These are phyloP conservation scores for Elaeidobius kamerunicus DNA, from an alignment of 2,888 invertebrate species.

Conservation along the genomic window DNA sequence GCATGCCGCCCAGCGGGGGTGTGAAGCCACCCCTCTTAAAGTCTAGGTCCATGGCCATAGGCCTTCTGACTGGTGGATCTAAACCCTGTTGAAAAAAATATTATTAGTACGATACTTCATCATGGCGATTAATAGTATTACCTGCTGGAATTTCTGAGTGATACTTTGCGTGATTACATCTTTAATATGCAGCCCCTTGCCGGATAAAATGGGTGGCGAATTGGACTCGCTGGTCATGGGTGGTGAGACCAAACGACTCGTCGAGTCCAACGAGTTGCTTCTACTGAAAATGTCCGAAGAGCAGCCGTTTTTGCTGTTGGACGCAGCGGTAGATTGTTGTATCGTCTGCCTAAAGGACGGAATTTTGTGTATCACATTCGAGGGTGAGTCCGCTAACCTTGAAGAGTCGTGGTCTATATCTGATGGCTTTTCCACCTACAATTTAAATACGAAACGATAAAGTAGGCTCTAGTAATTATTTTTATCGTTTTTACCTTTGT, in stretches of 20 bases:
- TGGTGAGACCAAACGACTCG: slow-evolving; percentile 50
- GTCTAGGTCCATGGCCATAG: slow-evolving; percentile 51
- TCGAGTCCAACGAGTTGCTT: slow-evolving; percentile 40
- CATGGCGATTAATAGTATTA: too few species aligned
- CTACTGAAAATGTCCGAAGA: slow-evolving; percentile 43
- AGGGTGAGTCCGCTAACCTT: slow-evolving; percentile 60
- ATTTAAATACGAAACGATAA: too few species aligned
- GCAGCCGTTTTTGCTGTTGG: slow-evolving; percentile 53
- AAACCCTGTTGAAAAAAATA: slow-evolving; percentile 58
- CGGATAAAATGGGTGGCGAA: slow-evolving; percentile 55
- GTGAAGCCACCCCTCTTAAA: slow-evolving; percentile 56
- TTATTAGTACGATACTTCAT: too few species aligned
- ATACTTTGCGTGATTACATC: slow-evolving; percentile 92
- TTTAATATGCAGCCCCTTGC: slow-evolving; percentile 61
- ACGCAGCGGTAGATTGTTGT: slow-evolving; percentile 31
- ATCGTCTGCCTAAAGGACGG: slow-evolving; percentile 80
- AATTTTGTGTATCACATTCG: slow-evolving; percentile 83
- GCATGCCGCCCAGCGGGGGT: slow-evolving; percentile 56
- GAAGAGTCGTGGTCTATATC: slow-evolving; percentile 48
- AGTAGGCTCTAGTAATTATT: too few species aligned
- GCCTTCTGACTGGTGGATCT: slow-evolving; percentile 44
- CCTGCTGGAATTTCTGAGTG: slow-evolving; percentile 82
- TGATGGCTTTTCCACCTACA: slow-evolving; percentile 43
- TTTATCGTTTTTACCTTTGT: slow-evolving; percentile 39
- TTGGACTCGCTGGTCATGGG: slow-evolving; percentile 53